Evolutionary conservation across 2,888 invertebrate genomes (phyloP), one percentile per base, ranked within the genome.

Genomic region (Glaucopsyche alexis): DNA sequence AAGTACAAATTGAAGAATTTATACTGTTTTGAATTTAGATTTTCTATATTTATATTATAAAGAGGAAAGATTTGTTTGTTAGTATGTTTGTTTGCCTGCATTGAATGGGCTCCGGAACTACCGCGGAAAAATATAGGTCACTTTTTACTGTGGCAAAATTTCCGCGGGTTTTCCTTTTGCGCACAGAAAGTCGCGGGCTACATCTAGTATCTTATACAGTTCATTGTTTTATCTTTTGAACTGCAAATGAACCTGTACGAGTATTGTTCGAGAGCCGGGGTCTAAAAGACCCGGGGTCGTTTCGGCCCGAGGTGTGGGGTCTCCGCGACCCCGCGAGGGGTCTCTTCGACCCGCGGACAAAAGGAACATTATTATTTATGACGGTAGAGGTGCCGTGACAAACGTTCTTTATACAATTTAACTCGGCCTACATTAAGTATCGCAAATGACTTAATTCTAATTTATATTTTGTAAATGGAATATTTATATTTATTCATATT

Each of bases 291-390:
- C 55, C 55, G 19, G 55, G 55, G 55, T 55, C 55, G 11, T 11
- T 16, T 11, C 19, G 19, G 11, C 55, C 60, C 60, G 60, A 29
- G 60, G 60, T 60, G 60, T 38, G 60, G 60, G 29, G 14, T 60
- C 60, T 13, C 7, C 7, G 13, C 60, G 29, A 60, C 29, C 60
- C 60, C 13, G 13, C 7, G 14, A 13, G 60, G 60, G 60, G 60
- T 60, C 38, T 2, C 29, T 2, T 7, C 60, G 38, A 38, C 47
- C 52, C 50, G 52, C 50, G 52, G 19, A 72, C 72, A 76, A 77
- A 60, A 71, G 75, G 76, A 75, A 75, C 74, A 74, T 74, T 76
- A 74, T 74, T 76, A 77, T 77, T 77, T 77, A 77, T 77, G 74
- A 77, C 75, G 77, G 77, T 77, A 72, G 73, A 74, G 71, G 71